Evolutionary conservation across 2,888 invertebrate species (phyloP).

Genomic region (Drosophila neutralis): DNA sequence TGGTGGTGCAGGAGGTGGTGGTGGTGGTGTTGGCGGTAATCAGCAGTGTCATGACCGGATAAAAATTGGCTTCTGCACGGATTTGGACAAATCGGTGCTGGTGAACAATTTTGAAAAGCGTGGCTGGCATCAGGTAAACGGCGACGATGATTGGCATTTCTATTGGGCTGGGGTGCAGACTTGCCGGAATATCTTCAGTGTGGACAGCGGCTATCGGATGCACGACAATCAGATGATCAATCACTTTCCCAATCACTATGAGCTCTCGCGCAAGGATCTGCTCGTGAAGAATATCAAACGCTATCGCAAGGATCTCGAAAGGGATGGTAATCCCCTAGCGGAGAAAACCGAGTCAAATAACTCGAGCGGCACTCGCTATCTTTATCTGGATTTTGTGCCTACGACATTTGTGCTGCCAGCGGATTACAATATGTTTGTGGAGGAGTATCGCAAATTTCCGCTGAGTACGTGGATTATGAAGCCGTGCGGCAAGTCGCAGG

Average conservation of each 20-base stretch:
- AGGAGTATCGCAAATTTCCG: slow-evolving; percentile 97
- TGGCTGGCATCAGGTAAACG: slow-evolving; percentile 92
- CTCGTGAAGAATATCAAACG: slow-evolving; percentile 97
- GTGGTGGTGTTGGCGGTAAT: slow-evolving; percentile 13
- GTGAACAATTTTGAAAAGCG: slow-evolving; percentile 96
- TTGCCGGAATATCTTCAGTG: slow-evolving; percentile 94
- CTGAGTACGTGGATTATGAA: slow-evolving; percentile 99
- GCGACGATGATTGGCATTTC: slow-evolving; percentile 97
- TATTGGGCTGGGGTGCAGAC: slow-evolving; percentile 97
- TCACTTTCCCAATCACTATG: slow-evolving; percentile 98
- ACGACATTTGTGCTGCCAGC: slow-evolving; percentile 96
- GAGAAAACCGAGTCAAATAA: slow-evolving; percentile 88
- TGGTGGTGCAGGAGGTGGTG: slow-evolving; percentile 30
- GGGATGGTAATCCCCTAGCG: slow-evolving; percentile 94
- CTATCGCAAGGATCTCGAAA: slow-evolving; percentile 95
- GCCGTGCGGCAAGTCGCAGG: slow-evolving; percentile 96
- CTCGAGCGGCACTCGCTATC: slow-evolving; percentile 89
- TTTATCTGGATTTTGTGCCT: slow-evolving; percentile 95
- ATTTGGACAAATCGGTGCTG: slow-evolving; percentile 95
- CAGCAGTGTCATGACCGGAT: slow-evolving; percentile 74
- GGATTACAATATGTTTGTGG: slow-evolving; percentile 98
- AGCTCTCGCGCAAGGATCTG: slow-evolving; percentile 96
- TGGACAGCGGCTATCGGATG: slow-evolving; percentile 95
- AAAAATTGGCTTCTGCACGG: slow-evolving; percentile 84
- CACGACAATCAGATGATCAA: slow-evolving; percentile 97